Evolutionary conservation across 2,888 invertebrate genomes (phyloP).

Genomic region (Flexamia atlantica): DNA sequence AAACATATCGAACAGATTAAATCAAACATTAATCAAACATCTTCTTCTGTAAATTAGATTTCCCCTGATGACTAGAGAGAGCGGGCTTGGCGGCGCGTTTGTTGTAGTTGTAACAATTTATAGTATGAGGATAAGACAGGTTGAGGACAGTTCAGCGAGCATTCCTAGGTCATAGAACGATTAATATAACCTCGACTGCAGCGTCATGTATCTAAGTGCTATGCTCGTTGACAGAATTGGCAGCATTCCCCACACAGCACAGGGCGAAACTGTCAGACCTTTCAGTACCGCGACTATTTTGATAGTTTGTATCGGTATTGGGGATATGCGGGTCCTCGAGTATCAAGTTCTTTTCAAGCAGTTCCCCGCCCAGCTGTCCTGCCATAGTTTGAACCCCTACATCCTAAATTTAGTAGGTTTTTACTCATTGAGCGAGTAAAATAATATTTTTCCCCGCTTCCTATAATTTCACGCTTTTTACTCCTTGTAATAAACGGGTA

Average conservation of each 20-base stretch:
- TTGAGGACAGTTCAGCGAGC: conserved; percentile 1
- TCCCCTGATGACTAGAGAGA: conserved; percentile 12
- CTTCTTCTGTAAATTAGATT: conserved; percentile 18
- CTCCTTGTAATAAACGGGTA: no score
- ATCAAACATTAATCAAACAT: conserved; percentile 1
- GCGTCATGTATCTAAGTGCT: conserved; percentile 1
- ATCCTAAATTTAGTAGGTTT: no score
- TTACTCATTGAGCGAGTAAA: no score
- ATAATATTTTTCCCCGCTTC: no score
- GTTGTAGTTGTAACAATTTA: conserved; percentile 23
- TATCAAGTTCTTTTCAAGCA: no score
- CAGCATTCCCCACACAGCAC: background rate
- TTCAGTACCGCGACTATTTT: no score
- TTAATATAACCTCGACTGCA: conserved; percentile 33
- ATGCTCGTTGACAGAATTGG: no score
- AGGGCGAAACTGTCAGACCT: conserved; percentile 6
- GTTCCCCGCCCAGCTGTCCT: no score
- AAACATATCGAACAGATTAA: background rate
- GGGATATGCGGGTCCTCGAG: no score
- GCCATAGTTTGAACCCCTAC: no score
- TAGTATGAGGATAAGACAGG: conserved; percentile 13
- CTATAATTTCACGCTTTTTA: no score
- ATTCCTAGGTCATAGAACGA: conserved; percentile 46
- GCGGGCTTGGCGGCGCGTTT: background rate
- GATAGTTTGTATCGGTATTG: no score